Evolutionary conservation across 1,140 invertebrate species (phyloP), one percentile per base, ranked within the genome.

Genomic region (Cyphomyrmex costatus): DNA sequence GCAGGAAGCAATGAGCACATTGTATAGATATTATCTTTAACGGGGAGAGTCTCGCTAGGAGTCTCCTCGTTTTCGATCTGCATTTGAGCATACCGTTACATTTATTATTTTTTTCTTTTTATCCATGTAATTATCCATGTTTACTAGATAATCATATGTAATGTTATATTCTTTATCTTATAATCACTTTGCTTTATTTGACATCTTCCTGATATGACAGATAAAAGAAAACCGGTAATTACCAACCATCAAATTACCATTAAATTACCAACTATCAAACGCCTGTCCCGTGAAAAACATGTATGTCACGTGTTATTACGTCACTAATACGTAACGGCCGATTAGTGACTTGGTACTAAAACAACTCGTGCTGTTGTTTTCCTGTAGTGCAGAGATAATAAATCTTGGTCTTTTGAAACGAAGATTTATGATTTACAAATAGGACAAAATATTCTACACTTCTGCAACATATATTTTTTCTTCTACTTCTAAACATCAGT

Each of bases 251-350:
- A n/a, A 24, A 19, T 42, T 42, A 14, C 2, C 33, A 42, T 74
- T 56, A 58, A 56, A 24, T 76, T 58, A 10, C 16, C 19, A 53
- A 21, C 30, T 76, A 36, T 36, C 12, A 66, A 66, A 66, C 33
- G 19, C 2, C 0, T 27, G 16, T 30, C 4, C 8, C 16, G 21
- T 27, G 33, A 76, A 36, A 24, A 56, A 33, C 14, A 19, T 33
- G 12, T 42, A 19, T 42, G 36, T 42, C 36, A 10, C 8, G 36
- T 65, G n/a, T 65, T 58, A 24, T 56, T 79, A 79, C n/a, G 30
- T 36, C 6, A 33, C 49, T 49, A 63, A 63, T 46, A 21, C 8
- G 16, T 60, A 42, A 78, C 24, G 46, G 53, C 0, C 46, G 10
- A 65, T 78, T 14, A 33, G 56, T 42, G 12, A 65, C 24, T 63